Conservation (phyloP, 1,140 invertebrate genomes). For the Drosophila simulans region DNA sequence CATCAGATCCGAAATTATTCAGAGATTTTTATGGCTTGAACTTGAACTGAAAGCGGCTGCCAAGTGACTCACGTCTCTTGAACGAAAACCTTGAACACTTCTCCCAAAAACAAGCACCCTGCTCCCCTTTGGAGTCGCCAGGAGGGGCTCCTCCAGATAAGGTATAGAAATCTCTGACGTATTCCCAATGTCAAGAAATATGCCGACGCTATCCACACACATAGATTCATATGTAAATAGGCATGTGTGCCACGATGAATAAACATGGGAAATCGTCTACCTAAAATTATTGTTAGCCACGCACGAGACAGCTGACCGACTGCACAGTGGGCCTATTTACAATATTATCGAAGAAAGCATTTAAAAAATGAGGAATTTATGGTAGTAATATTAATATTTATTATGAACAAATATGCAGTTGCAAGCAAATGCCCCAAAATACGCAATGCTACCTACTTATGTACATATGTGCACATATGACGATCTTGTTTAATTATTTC, state of each 20-base stretch:
- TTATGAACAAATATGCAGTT: too few relatives aligned
- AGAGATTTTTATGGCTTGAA: background rate
- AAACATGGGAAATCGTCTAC: conserved; percentile 33
- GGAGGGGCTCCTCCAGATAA: conserved; percentile 9
- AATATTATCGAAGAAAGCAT: background rate
- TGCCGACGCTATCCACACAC: conserved; percentile 5
- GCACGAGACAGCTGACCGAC: conserved; percentile 53
- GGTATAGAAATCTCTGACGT: conserved; percentile 27
- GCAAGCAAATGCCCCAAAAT: too few relatives aligned
- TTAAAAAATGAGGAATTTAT: too few relatives aligned
- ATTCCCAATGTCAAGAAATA: conserved; percentile 20
- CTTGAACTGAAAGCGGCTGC: conserved; percentile 7
- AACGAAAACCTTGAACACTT: conserved; percentile 10
- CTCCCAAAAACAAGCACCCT: conserved; percentile 4
- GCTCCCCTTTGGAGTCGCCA: conserved; percentile 6
- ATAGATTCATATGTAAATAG: conserved; percentile 16
- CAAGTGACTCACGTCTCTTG: conserved; percentile 18
- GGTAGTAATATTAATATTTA: too few relatives aligned
- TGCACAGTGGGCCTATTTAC: background rate
- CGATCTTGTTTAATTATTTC: conserved; percentile 4
- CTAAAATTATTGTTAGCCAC: conserved; percentile 38
- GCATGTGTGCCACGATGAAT: conserved; percentile 32
- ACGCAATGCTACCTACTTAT: too few relatives aligned
- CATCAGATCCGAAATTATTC: conserved; percentile 11
- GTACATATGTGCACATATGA: background rate